Conservation (phyloP, 2,888 invertebrate species). For the Dryomyza anilis region DNA sequence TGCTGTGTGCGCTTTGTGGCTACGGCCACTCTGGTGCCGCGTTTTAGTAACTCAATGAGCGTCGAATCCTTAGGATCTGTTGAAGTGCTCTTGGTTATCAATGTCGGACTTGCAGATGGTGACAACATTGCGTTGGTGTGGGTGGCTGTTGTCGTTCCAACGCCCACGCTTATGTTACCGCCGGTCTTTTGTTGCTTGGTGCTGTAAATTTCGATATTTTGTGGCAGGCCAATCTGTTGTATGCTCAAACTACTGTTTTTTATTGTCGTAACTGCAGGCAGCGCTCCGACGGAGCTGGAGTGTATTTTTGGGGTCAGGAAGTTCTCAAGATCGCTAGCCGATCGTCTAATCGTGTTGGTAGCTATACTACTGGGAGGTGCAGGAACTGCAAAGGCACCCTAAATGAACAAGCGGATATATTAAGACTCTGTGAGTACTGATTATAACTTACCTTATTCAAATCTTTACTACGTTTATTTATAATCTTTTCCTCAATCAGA, state of each 20-base stretch:
- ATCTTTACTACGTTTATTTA: slow-evolving; percentile 74
- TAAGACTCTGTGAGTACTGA: too few relatives aligned
- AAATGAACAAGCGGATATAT: too few relatives aligned
- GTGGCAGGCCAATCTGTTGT: slow-evolving; percentile 53
- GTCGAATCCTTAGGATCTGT: slow-evolving; percentile 72
- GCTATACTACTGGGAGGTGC: slow-evolving; percentile 54
- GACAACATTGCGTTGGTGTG: slow-evolving; percentile 45
- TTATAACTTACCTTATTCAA: slow-evolving; percentile 59
- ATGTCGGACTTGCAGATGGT: slow-evolving; percentile 42
- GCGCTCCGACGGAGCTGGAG: slow-evolving; percentile 38
- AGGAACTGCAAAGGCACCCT: slow-evolving; percentile 62
- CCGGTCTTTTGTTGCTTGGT: slow-evolving; percentile 49
- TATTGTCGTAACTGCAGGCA: slow-evolving; percentile 50
- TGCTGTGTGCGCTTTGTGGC: slow-evolving; percentile 70
- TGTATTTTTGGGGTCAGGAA: slow-evolving; percentile 56
- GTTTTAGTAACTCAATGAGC: slow-evolving; percentile 77
- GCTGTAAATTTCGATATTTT: slow-evolving; percentile 53
- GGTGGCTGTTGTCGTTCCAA: slow-evolving; percentile 50
- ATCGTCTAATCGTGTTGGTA: slow-evolving; percentile 53
- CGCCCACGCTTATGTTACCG: slow-evolving; percentile 48
- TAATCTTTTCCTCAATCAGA: slow-evolving; percentile 91
- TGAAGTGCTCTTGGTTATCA: slow-evolving; percentile 58
- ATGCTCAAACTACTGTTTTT: slow-evolving; percentile 48
- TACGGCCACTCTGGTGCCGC: slow-evolving; percentile 72
- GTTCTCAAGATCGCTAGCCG: slow-evolving; percentile 58